A percentile compares a stretch with the other conserved stretches of the same genome.
These are phyloP conservation scores for Ariolimax columbianus DNA, from an alignment of 2,888 invertebrate genomes.

Conservation along the genomic window DNA sequence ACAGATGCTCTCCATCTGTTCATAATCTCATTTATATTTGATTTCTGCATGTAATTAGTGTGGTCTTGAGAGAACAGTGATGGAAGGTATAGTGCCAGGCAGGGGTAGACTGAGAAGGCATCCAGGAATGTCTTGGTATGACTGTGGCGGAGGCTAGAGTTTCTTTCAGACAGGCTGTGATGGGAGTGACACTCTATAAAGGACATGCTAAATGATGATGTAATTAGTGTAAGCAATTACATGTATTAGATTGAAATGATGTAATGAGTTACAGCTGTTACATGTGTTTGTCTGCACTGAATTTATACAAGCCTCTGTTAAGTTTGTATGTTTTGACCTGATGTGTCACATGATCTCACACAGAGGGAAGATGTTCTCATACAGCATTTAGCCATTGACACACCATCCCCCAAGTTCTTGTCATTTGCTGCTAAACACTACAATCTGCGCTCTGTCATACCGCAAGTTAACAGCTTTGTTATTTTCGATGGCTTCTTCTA, in stretches of 20 bases:
- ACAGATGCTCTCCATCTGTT: too few species aligned
- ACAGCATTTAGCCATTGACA: constrained; percentile 91
- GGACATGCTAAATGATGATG: too few species aligned
- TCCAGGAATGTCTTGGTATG: too few species aligned
- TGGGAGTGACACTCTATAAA: too few species aligned
- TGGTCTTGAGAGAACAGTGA: too few species aligned
- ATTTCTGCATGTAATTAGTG: too few species aligned
- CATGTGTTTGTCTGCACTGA: background rate
- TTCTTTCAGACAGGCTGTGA: too few species aligned
- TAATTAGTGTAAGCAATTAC: too few species aligned
- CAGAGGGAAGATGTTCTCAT: background rate
- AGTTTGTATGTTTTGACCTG: background rate
- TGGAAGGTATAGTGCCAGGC: too few species aligned
- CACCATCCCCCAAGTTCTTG: constrained; percentile 93
- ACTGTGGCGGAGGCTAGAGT: too few species aligned
- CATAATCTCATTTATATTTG: too few species aligned
- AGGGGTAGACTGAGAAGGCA: too few species aligned
- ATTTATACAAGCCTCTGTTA: background rate
- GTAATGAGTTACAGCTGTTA: background rate
- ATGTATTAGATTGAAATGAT: background rate
- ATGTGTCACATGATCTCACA: background rate
- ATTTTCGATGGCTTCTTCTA: constrained; percentile 89
- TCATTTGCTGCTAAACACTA: constrained; percentile 92
- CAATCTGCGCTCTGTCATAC: constrained; percentile 84
- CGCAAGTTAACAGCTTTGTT: constrained; percentile 92